Base-by-base conservation (phyloP, 2,888 invertebrate genomes). In the Cylloceria caligata region DNA sequence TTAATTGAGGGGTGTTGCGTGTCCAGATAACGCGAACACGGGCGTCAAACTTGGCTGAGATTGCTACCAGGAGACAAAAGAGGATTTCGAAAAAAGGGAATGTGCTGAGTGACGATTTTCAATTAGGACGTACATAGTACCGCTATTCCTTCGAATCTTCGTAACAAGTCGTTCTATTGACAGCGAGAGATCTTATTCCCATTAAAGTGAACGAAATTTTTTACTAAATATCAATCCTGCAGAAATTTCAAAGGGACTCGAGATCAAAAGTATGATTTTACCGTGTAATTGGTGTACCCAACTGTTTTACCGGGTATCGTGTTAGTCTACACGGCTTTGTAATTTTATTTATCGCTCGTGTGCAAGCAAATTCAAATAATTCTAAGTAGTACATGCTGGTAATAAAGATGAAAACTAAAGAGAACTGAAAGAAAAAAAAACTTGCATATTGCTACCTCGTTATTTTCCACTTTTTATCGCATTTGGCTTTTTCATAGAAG, bases 1-100 rank as follows among this genome's bases (percentile, higher is more conserved):
- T 89, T 89, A 88, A 89, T 90, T 87, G 88, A 89, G 90, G 90
- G 89, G 85, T 89, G 87, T 88, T 84, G 86, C 87, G 88, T 89
- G 89, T 89, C 85, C 84, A 87, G 88, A 89, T 88, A 89, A 89
- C 86, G 80, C 84, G 83, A 87, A 89, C 89, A 89, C 87, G 89
- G 86, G 90, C 88, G 88, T 88, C 89, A 88, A 89, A 86, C 86
- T 69, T 86, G 83, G 73, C 9, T 76, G 84, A 88, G 86, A 86
- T 86, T 82, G 86, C 86, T 87, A 86, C 87, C 87, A 84, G 67
- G 55, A 55, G 71, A 60, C 64, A 60, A 39, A 60, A 57, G 19
- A 30, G n/a, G 71, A 71, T 47, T 34, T 30, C 13, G 36, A 74
- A 80, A 82, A 83, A 80, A 81, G 85, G 83, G 73, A 79, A 27